A percentile compares a stretch with the other conserved stretches of the same genome.
phyloP scores from a whole-genome alignment of 2,797 vertebrate species.

The Typhlichthys subterraneus region DNA sequence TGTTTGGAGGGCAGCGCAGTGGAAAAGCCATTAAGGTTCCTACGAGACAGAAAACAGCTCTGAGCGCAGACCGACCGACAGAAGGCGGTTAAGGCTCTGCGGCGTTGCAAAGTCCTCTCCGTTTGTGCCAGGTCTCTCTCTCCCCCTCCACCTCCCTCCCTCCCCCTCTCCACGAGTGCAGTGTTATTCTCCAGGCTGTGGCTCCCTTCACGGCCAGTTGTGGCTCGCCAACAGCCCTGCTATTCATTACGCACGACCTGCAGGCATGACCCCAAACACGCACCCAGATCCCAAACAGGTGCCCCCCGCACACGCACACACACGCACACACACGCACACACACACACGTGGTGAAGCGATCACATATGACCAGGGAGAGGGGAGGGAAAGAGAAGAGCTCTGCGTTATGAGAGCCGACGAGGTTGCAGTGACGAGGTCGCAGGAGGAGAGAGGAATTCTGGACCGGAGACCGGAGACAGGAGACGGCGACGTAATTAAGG shows the following conservation, averaged over 20 bases:
- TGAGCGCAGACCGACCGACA: constrained; percentile 71
- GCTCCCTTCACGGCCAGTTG: constrained; percentile 53
- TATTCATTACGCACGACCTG: constrained; percentile 72
- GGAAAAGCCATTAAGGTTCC: constrained; percentile 78
- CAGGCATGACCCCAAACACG: constrained; percentile 66
- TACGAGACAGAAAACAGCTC: constrained; percentile 67
- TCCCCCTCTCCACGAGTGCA: constrained; percentile 43
- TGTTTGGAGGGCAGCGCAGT: constrained; percentile 69
- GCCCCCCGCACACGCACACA: constrained; percentile 18
- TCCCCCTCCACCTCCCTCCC: constrained; percentile 47
- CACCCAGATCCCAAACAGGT: constrained; percentile 68
- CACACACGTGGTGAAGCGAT: constrained; percentile 39
- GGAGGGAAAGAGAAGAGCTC: background rate
- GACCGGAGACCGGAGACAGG: background rate
- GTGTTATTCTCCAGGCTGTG: constrained; percentile 57
- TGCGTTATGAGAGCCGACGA: background rate
- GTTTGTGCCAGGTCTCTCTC: constrained; percentile 59
- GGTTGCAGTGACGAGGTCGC: background rate
- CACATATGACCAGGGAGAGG: constrained; percentile 38
- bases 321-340: constrained; percentile 7
- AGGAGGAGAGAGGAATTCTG: background rate
- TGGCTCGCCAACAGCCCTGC: constrained; percentile 65
- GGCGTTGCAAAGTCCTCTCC: constrained; percentile 21
- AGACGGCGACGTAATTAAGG: constrained; percentile 48
- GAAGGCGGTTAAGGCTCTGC: constrained; percentile 76